Percentiles rank a stretch among this genome's conserved stretches.
phyloP scores from a whole-genome alignment of 2,797 vertebrate genomes.

The Typhlichthys subterraneus region DNA sequence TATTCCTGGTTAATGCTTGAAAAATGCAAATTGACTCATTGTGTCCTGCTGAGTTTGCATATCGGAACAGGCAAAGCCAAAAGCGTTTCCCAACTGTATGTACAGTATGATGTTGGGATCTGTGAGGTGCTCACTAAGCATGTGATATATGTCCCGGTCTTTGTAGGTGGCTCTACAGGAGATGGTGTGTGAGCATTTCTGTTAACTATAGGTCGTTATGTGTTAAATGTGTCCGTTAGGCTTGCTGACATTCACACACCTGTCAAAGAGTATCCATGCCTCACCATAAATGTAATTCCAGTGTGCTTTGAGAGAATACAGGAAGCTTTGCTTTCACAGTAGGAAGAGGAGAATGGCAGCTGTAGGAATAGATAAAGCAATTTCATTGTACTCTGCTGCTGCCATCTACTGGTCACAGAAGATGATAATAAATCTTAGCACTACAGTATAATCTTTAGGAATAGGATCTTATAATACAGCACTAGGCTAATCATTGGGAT shows the following conservation, averaged over 20 bases:
- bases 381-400: constrained; percentile 52
- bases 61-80: constrained; percentile 2
- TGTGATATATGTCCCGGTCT: background rate
- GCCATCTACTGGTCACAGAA: constrained; percentile 65
- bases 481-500: too few species aligned
- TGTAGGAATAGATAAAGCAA: background rate
- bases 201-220: background rate
- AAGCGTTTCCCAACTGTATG: background rate
- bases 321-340: constrained; percentile 1
- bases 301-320: background rate
- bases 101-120: background rate
- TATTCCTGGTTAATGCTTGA: constrained; percentile 23
- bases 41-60: background rate
- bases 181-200: background rate
- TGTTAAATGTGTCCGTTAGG: too few species aligned
- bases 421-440: constrained; percentile 19
- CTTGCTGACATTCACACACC: background rate
- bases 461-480: too few species aligned
- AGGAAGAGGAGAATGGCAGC: constrained; percentile 2
- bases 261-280: background rate
- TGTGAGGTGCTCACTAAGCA: background rate
- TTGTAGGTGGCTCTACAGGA: background rate
- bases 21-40: constrained; percentile 28
- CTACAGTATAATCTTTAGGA: background rate
- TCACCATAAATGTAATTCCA: background rate